These are phyloP conservation scores for Lepidurus packardi DNA, from an alignment of 1,140 invertebrate genomes.

Conservation along the genomic window DNA sequence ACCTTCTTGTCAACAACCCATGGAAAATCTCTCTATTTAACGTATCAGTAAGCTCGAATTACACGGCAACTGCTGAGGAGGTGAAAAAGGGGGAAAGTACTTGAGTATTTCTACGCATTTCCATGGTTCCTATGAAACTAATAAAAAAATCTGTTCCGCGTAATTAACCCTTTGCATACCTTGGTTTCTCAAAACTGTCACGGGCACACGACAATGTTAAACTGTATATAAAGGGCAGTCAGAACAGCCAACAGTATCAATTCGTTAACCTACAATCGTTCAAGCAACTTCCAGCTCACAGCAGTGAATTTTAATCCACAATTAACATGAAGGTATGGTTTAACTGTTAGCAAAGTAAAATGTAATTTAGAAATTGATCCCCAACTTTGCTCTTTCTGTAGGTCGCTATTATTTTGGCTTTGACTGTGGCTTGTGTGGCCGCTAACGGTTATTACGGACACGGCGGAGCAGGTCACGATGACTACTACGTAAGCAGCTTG, in stretches of 20 bases:
- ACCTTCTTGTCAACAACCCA: too few species aligned
- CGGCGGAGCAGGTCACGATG: background rate
- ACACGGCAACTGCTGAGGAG: background rate
- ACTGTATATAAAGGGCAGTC: background rate
- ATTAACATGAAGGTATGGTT: background rate
- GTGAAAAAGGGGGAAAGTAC: background rate
- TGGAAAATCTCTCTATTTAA: too few species aligned
- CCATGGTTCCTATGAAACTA: background rate
- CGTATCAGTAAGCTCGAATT: background rate
- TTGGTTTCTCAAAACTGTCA: background rate
- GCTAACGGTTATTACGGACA: conserved; percentile 1
- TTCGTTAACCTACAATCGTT: background rate
- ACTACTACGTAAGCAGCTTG: background rate
- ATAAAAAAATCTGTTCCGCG: background rate
- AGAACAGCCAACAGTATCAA: background rate
- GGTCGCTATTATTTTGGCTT: background rate
- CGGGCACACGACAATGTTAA: background rate
- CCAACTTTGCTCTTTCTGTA: background rate
- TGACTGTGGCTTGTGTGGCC: background rate
- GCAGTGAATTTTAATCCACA: background rate
- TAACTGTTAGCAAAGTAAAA: background rate
- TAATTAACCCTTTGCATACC: background rate
- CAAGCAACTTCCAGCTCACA: background rate
- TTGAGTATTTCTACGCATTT: background rate
- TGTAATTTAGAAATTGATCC: background rate